These are phyloP conservation scores for Acanthosoma haemorrhoidale DNA, from an alignment of 2,888 invertebrate genomes.

Conservation along the genomic window DNA sequence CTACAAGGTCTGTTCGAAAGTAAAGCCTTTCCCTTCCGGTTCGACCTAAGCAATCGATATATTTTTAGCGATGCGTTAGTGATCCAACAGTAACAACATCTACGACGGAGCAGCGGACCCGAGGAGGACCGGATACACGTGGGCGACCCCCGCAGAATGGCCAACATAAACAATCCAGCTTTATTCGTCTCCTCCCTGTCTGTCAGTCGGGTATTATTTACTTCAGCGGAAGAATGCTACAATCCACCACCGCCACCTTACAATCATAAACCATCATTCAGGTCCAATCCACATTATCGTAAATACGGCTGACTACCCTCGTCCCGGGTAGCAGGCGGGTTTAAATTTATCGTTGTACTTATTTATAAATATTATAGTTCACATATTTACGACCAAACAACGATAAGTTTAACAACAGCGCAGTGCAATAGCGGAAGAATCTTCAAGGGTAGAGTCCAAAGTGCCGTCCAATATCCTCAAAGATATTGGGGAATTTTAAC, in stretches of 20 bases:
- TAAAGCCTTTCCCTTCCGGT: no score
- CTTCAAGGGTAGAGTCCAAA: no score
- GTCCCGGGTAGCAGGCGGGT: not conserved
- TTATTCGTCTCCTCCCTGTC: constrained; percentile 5
- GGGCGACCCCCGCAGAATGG: constrained; percentile 11
- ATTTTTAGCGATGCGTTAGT: no score
- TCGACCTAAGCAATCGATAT: no score
- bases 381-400: not conserved
- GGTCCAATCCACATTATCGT: constrained; percentile 3
- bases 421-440: no score
- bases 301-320: no score
- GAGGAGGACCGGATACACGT: not conserved
- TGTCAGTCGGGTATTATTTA: constrained; percentile 4
- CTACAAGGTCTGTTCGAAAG: no score
- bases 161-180: constrained; percentile 4
- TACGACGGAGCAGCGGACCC: no score
- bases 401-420: not conserved
- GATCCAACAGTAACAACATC: no score
- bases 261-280: constrained; percentile 8
- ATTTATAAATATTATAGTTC: constrained; percentile 13
- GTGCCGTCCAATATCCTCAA: no score
- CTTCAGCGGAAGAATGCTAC: constrained; percentile 7
- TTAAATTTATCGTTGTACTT: constrained; percentile 5
- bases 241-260: not conserved
- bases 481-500: no score